Conservation (phyloP, 1,140 invertebrate genomes). For the Hycleus phaleratus region DNA sequence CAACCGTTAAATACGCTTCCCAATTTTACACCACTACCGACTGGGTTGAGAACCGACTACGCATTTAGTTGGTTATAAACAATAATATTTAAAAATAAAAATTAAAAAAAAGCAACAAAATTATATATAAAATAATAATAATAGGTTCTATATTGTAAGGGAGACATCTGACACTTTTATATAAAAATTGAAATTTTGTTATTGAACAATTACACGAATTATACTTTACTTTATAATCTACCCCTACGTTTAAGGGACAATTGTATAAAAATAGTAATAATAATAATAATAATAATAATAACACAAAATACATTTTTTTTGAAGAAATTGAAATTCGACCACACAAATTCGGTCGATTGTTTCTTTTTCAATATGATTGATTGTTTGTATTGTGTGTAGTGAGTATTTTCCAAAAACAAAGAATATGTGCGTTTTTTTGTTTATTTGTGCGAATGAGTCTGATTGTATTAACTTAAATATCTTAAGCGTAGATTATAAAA, state of each 20-base stretch:
- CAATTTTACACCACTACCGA: conserved; percentile 27
- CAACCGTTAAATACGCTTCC: conserved; percentile 35
- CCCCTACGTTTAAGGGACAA: conserved; percentile 19
- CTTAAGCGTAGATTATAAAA: conserved; percentile 26
- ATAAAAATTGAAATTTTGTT: conserved; percentile 26
- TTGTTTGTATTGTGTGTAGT: background rate
- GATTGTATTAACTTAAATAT: conserved; percentile 36
- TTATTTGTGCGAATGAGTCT: conserved; percentile 30
- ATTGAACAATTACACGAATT: conserved; percentile 25
- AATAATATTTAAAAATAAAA: conserved; percentile 15
- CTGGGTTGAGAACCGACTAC: conserved; percentile 28
- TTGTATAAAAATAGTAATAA: conserved; percentile 25
- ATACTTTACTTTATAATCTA: conserved; percentile 14
- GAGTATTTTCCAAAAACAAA: background rate
- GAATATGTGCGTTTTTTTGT: background rate
- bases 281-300: conserved; percentile 23
- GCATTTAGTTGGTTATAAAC: conserved; percentile 19
- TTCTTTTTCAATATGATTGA: background rate
- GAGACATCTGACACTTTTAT: conserved; percentile 22
- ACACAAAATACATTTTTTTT: background rate
- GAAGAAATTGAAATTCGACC: conserved; percentile 4
- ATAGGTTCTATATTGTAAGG: conserved; percentile 11
- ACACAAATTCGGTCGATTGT: conserved; percentile 6
- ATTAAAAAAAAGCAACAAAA: conserved; percentile 2
- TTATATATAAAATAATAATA: background rate